phyloP scores from a whole-genome alignment of 1,140 invertebrate species.

The Frieseomelitta varia region DNA sequence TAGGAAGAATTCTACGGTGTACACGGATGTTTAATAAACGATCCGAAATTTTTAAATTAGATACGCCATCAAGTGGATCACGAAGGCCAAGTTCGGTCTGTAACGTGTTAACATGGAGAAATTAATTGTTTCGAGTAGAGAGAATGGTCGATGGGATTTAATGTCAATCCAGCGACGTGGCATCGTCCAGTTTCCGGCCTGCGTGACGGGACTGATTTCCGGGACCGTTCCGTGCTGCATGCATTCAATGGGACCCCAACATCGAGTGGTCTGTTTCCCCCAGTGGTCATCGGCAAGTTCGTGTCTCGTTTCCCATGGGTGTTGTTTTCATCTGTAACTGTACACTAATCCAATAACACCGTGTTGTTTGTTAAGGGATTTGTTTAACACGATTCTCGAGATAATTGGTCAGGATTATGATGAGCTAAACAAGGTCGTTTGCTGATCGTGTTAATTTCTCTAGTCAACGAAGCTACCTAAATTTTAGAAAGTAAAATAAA shows the following conservation, averaged over 20 bases:
- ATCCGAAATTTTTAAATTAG: background rate
- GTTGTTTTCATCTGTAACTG: constrained; percentile 50
- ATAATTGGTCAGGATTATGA: background rate
- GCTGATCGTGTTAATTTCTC: background rate
- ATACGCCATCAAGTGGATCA: background rate
- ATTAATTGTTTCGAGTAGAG: background rate
- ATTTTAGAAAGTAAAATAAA: background rate
- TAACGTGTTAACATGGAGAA: background rate
- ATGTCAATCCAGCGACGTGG: constrained; percentile 39
- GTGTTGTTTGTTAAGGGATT: background rate
- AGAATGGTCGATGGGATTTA: constrained; percentile 49
- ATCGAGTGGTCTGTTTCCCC: constrained; percentile 52
- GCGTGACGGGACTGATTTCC: constrained; percentile 60
- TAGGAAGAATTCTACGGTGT: background rate
- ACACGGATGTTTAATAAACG: background rate
- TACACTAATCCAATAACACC: constrained; percentile 36
- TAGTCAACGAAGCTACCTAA: background rate
- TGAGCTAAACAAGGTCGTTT: background rate
- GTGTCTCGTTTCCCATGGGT: constrained; percentile 56
- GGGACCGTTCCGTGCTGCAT: constrained; percentile 53
- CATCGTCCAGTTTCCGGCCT: constrained; percentile 58
- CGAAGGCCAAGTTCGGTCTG: background rate
- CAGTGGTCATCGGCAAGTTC: constrained; percentile 40
- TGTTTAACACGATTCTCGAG: background rate
- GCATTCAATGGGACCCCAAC: constrained; percentile 53